Conservation (phyloP, 1,140 invertebrate genomes). For the Drosophila subpulchrella region DNA sequence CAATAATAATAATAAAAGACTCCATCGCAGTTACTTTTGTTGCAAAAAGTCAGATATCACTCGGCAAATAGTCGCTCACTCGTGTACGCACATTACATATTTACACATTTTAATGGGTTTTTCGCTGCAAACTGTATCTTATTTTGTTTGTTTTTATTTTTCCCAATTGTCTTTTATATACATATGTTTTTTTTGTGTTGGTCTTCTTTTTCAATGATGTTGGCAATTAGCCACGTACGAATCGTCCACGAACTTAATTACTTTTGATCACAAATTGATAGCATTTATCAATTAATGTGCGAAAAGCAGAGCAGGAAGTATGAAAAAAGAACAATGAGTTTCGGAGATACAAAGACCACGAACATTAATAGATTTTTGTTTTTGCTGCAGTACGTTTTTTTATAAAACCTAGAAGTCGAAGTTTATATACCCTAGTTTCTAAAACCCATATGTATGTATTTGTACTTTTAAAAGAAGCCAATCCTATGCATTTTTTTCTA, state of each 20-base stretch:
- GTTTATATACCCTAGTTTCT: background rate
- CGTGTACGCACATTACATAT: conserved; percentile 59
- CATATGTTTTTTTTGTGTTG: conserved; percentile 13
- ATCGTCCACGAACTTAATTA: conserved; percentile 56
- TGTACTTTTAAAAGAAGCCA: no score
- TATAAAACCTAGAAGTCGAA: background rate
- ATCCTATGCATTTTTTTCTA: no score
- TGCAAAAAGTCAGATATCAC: conserved; percentile 33
- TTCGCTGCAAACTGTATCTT: conserved; percentile 6
- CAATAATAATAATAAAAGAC: conserved; percentile 35
- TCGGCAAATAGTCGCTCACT: conserved; percentile 50
- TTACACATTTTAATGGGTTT: conserved; percentile 52
- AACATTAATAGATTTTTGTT: conserved; percentile 6
- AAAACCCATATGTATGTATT: no score
- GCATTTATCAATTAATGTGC: conserved; percentile 78
- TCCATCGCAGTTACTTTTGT: conserved; percentile 20
- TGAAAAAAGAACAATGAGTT: conserved; percentile 32
- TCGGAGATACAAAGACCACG: conserved; percentile 1
- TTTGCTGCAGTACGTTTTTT: background rate
- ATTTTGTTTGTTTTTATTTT: background rate
- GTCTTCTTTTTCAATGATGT: conserved; percentile 38
- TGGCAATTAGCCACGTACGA: conserved; percentile 45
- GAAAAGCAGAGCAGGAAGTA: conserved; percentile 35
- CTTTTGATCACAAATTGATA: conserved; percentile 72
- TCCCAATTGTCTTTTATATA: conserved; percentile 12